These are phyloP conservation scores for Oxyura jamaicensis DNA, from an alignment of 2,113 vertebrate genomes.

Conservation along the genomic window DNA sequence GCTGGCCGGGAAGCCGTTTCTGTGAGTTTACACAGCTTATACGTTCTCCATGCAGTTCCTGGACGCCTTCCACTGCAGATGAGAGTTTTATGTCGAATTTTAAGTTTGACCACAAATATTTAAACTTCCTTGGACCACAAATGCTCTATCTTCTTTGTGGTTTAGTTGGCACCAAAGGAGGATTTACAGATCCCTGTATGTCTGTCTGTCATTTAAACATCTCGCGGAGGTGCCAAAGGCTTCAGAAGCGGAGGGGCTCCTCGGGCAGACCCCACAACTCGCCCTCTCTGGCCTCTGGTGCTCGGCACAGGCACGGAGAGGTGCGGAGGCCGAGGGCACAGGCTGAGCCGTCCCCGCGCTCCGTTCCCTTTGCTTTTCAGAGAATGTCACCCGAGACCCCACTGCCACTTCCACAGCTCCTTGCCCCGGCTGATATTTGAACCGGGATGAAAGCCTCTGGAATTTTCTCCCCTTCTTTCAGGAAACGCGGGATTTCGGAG, in stretches of 20 bases:
- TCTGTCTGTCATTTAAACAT: constrained; percentile 81
- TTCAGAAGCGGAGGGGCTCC: constrained; percentile 38
- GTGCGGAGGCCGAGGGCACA: not conserved
- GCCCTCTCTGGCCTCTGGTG: not conserved
- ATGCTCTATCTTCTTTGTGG: constrained; percentile 80
- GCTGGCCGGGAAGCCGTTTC: constrained; percentile 24
- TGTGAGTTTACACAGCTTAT: constrained; percentile 66
- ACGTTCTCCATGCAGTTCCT: constrained; percentile 70
- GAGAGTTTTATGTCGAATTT: constrained; percentile 80
- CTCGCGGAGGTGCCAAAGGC: constrained; percentile 70
- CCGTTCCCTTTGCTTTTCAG: constrained; percentile 38
- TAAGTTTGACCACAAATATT: constrained; percentile 84
- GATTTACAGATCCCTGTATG: constrained; percentile 75
- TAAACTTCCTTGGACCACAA: constrained; percentile 79
- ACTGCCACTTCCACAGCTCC: constrained; percentile 29
- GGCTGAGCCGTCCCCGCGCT: constrained; percentile 29
- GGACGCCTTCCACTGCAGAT: constrained; percentile 73
- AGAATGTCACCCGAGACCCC: constrained; percentile 52
- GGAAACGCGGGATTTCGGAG: constrained; percentile 16
- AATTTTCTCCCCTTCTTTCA: constrained; percentile 50
- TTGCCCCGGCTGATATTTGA: constrained; percentile 46
- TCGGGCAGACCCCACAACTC: not conserved
- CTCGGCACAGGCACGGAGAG: not conserved
- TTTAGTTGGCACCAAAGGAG: constrained; percentile 72
- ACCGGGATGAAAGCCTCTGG: constrained; percentile 46